Evolutionary conservation across 2,797 vertebrate genomes (phyloP).

Genomic region (Brachymystax lenok): DNA sequence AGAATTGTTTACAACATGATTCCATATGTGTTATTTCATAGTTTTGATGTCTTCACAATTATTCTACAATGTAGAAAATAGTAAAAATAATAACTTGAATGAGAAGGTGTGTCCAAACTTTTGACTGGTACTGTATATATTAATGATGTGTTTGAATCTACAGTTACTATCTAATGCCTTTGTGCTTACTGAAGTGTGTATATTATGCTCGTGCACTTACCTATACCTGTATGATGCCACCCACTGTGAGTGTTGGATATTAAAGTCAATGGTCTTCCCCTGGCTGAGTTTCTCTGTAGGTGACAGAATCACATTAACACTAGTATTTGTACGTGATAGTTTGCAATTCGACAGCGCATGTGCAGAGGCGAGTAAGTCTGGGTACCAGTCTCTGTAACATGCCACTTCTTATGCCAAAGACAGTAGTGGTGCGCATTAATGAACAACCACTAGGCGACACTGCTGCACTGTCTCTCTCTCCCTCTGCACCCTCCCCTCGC

Average conservation of each 20-base stretch:
- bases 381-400: not conserved
- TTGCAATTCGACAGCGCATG: no score
- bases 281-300: not conserved
- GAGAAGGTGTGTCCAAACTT: no score
- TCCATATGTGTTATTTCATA: no score
- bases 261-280: not conserved
- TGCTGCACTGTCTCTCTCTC: constrained; percentile 20
- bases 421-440: not conserved
- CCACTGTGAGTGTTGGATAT: not conserved
- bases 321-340: no score
- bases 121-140: no score
- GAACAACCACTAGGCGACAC: constrained; percentile 24
- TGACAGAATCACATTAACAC: not conserved
- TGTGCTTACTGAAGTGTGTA: not conserved
- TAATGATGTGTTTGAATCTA: no score
- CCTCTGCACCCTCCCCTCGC: constrained; percentile 13
- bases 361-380: not conserved
- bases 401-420: no score
- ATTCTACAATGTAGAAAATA: no score
- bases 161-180: not conserved
- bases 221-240: not conserved
- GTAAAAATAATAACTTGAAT: no score
- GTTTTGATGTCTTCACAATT: no score
- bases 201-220: not conserved
- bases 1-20: no score